Evolutionary conservation across 2,797 vertebrate genomes (phyloP).

Genomic region (Enteromius treurensis): DNA sequence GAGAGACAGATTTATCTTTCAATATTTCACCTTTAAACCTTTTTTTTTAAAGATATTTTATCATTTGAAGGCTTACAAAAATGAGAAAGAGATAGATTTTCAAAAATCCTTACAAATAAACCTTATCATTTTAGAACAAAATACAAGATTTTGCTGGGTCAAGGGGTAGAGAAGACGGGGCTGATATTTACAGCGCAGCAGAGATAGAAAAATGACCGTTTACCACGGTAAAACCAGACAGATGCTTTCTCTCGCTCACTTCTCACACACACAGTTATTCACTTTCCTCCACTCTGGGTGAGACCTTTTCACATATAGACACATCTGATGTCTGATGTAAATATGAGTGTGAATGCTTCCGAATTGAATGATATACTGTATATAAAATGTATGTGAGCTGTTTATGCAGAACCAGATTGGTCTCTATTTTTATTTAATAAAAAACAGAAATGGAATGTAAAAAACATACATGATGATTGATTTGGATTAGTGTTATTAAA

Average conservation of each 20-base stretch:
- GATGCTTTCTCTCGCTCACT: neutral
- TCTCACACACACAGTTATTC: neutral
- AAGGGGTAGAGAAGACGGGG: conserved; percentile 59
- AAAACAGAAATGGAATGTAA: too few species aligned
- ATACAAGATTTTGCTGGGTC: conserved; percentile 78
- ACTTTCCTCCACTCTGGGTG: neutral
- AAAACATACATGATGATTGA: too few species aligned
- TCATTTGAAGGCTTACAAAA: conserved; percentile 83
- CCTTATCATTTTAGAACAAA: conserved; percentile 82
- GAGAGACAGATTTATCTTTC: conserved; percentile 67
- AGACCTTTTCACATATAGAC: neutral
- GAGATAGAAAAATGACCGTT: conserved; percentile 27
- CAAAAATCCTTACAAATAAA: conserved; percentile 83
- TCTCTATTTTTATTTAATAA: too few species aligned
- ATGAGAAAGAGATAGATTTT: conserved; percentile 73
- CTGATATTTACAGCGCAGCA: conserved; percentile 55
- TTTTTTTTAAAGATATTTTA: conserved; percentile 74
- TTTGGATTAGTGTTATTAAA: neutral
- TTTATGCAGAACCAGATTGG: too few species aligned
- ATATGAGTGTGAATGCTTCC: too few species aligned
- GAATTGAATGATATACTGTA: too few species aligned
- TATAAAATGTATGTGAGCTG: too few species aligned
- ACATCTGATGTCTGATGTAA: too few species aligned
- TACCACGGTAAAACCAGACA: neutral
- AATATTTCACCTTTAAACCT: conserved; percentile 69